These are phyloP conservation scores for Polypedilum pembai DNA, from an alignment of 1,140 invertebrate species.

Conservation along the genomic window DNA sequence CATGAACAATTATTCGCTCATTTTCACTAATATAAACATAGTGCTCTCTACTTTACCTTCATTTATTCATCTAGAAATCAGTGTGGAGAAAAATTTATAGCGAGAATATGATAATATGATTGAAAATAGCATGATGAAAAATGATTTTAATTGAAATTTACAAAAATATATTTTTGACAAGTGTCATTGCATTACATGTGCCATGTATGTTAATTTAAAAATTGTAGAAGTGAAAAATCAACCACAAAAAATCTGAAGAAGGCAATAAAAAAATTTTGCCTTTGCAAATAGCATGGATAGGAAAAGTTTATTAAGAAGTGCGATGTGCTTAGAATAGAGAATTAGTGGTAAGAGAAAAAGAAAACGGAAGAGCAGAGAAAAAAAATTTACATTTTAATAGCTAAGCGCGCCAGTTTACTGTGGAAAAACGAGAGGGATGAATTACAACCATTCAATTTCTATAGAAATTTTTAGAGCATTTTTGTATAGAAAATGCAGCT, in stretches of 20 bases:
- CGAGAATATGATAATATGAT: no score
- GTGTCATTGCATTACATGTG: not conserved
- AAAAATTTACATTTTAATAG: constrained; percentile 28
- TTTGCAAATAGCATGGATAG: not conserved
- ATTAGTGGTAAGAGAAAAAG: not conserved
- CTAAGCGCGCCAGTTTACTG: not conserved
- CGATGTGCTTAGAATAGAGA: constrained; percentile 5
- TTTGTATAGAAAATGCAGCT: no score
- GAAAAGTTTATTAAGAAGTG: constrained; percentile 23
- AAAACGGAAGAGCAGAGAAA: no score
- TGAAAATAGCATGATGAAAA: no score
- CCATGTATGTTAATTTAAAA: not conserved
- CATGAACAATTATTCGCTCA: not conserved
- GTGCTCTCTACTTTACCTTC: not conserved
- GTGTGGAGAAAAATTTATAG: no score
- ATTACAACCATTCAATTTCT: not conserved
- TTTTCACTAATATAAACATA: no score
- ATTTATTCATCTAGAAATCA: not conserved
- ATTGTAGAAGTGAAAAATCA: not conserved
- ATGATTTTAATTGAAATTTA: not conserved
- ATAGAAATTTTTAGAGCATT: no score
- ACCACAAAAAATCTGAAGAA: not conserved
- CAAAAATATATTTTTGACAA: not conserved
- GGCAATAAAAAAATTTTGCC: not conserved
- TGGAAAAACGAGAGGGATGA: constrained; percentile 3